These are phyloP conservation scores for Nymphalis polychloros DNA, from an alignment of 2,888 invertebrate genomes.

Conservation along the genomic window DNA sequence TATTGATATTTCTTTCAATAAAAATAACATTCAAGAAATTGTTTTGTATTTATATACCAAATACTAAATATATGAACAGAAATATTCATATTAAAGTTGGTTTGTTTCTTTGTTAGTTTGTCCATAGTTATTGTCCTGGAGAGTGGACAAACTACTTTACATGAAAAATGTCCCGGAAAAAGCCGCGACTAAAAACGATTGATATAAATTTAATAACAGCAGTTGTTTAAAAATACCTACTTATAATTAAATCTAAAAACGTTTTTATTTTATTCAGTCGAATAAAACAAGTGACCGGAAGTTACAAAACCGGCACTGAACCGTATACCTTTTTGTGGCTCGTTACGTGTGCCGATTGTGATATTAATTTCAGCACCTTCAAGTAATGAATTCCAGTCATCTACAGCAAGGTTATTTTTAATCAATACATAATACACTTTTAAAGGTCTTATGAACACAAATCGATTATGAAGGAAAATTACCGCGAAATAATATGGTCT, in stretches of 20 bases:
- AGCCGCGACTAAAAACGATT: no score
- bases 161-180: no score
- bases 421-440: conserved; percentile 20
- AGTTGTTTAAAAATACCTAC: conserved; percentile 11
- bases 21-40: no score
- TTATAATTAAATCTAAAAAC: conserved; percentile 29
- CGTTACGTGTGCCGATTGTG: conserved; percentile 39
- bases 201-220: not conserved
- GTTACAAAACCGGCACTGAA: conserved; percentile 38
- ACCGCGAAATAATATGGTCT: no score
- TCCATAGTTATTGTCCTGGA: no score
- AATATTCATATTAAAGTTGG: no score
- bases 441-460: conserved; percentile 7
- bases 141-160: no score
- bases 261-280: conserved; percentile 33
- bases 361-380: conserved; percentile 34
- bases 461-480: not conserved
- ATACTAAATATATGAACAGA: no score
- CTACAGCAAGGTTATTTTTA: conserved; percentile 7
- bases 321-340: conserved; percentile 40
- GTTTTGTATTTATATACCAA: no score
- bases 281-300: conserved; percentile 37
- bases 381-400: conserved; percentile 34
- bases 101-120: no score
- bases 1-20: no score